These are phyloP conservation scores for Brachymystax lenok DNA, from an alignment of 2,797 vertebrate genomes.

Conservation along the genomic window DNA sequence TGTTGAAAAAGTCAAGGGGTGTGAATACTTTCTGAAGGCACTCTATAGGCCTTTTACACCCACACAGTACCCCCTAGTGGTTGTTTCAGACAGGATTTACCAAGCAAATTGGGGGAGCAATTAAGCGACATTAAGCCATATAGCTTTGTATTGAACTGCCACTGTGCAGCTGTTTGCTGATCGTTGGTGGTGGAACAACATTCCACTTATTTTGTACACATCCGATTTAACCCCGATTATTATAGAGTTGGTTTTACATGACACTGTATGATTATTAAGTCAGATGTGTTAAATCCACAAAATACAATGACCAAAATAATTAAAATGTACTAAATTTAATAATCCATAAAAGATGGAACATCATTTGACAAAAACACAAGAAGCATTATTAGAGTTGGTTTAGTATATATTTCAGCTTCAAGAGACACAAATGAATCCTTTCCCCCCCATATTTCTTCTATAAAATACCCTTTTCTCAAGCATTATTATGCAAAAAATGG, in stretches of 20 bases:
- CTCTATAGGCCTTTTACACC: not conserved
- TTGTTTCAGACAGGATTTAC: no score
- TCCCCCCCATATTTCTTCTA: constrained; percentile 85
- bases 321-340: constrained; percentile 99
- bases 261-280: not conserved
- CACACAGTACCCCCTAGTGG: constrained; percentile 50
- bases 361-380: constrained; percentile 96
- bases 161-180: not conserved
- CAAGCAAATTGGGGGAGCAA: no score
- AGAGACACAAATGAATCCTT: constrained; percentile 95
- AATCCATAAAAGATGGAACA: constrained; percentile 98
- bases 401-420: constrained; percentile 99
- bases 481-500: constrained; percentile 87
- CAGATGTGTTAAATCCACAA: constrained; percentile 65
- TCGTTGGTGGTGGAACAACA: not conserved
- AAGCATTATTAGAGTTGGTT: constrained; percentile 98
- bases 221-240: not conserved
- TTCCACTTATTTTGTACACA: not conserved
- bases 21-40: not conserved
- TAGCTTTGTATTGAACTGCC: no score
- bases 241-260: no score
- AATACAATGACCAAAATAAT: constrained; percentile 92
- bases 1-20: no score
- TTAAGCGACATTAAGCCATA: no score
- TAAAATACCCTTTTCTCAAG: constrained; percentile 94